Evolutionary conservation across 2,888 invertebrate species (phyloP), one percentile per base, ranked within the genome.

Genomic region (Phaedon cochleariae): DNA sequence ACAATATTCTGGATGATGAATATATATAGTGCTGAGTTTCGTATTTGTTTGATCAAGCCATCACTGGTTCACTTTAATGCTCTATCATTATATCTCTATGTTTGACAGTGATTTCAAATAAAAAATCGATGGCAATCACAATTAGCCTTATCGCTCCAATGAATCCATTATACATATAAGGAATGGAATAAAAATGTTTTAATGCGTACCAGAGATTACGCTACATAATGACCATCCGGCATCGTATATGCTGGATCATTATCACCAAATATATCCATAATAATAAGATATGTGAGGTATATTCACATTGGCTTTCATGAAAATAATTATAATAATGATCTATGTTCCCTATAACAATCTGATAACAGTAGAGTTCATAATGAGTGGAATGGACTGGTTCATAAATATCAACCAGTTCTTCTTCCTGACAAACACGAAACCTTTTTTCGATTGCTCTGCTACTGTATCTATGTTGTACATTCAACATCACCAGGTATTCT

Each of bases 221-320:
- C 3, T 15, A 3, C 15, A 15, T 41, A 41, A 41, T 15, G 41
- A 41, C 15, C n/a, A 41, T 15, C 10, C 41, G 12, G 41, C 41
- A 34, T 41, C 15, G 15, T n/a, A 5, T 26, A 15, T 41, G 15
- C 15, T 41, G 41, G 41, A 41, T 15, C 41, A 15, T 41, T 41
- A 41, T 41, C 12, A 18, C 45, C 18, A 41, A 41, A 37, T 37
- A 55, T 55, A 41, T 41, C 37, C n/a, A 26, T 45, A 57, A 57
- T 57, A 6, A 26, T 15, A 45, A 45, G 3, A 20, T 20, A 20
- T 48, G 20, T 20, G 22, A 1, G 3, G 22, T 9, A 20, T 2
- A 10, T 15, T 20, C 20, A 2, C 48, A 48, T 48, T 48, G 46
- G 6, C 46, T 46, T 10, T n/a, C 41, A 41, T 46, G 9, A 46